These are phyloP conservation scores for Ochotona princeps DNA, from an alignment of 2,113 vertebrate genomes.

Conservation along the genomic window DNA sequence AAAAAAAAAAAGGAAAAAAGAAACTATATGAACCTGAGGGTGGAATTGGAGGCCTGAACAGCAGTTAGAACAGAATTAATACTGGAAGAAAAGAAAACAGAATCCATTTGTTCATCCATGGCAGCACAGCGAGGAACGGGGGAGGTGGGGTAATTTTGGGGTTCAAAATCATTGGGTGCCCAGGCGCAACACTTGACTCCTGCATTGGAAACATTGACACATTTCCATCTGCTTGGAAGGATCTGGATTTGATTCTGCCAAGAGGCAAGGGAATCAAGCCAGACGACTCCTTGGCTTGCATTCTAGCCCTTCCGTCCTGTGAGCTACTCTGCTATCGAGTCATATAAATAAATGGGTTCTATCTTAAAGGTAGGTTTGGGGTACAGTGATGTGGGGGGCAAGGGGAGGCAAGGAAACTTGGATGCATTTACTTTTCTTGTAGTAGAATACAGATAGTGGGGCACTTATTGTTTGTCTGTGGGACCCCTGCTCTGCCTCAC, in stretches of 20 bases:
- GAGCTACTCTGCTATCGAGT: not conserved
- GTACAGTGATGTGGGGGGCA: not conserved
- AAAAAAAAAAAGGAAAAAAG: not conserved
- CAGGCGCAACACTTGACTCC: not conserved
- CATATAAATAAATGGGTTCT: not conserved
- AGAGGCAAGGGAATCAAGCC: not conserved
- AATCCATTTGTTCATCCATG: not conserved
- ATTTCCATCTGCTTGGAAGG: conserved; percentile 25
- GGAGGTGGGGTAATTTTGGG: not conserved
- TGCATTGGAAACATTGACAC: conserved; percentile 14
- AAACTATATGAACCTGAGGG: not conserved
- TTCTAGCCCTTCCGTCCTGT: not conserved
- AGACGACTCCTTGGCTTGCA: not conserved
- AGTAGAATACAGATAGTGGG: not conserved
- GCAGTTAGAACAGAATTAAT: not conserved
- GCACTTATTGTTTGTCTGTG: not conserved
- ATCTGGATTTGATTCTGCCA: conserved; percentile 14
- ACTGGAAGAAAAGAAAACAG: not conserved
- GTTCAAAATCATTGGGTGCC: not conserved
- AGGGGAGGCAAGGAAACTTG: not conserved
- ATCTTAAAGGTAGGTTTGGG: not conserved
- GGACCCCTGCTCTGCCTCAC: fast-evolving
- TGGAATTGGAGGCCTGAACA: not conserved
- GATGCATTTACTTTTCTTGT: not conserved
- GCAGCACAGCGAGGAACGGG: not conserved